Conservation (phyloP, 2,797 vertebrate genomes). For the Lithobates pipiens region DNA sequence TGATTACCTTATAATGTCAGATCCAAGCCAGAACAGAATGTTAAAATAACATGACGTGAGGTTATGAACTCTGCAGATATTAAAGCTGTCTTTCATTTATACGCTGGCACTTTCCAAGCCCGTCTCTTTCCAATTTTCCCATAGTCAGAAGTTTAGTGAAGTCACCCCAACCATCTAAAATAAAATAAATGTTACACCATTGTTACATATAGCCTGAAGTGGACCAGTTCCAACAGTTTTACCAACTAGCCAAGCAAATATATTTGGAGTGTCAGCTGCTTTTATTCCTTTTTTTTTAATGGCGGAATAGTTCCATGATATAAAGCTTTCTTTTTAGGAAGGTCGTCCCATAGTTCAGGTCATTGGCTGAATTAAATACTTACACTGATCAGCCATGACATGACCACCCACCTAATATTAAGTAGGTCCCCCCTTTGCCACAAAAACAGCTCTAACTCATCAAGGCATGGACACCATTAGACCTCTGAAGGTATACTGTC, state of each 20-base stretch:
- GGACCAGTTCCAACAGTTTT: neutral
- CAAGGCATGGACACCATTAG: no score
- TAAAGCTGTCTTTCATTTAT: slow-evolving; percentile 56
- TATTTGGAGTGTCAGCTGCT: slow-evolving; percentile 1
- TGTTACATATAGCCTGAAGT: neutral
- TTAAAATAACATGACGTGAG: slow-evolving; percentile 55
- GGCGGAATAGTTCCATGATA: neutral
- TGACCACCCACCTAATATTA: no score
- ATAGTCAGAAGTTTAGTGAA: slow-evolving; percentile 43
- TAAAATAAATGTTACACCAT: slow-evolving; percentile 36
- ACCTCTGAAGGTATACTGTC: no score
- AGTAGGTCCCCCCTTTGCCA: no score
- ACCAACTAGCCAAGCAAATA: neutral
- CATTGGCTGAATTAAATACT: no score
- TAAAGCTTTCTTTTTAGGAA: neutral
- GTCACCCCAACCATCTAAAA: slow-evolving; percentile 25
- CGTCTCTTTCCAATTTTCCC: slow-evolving; percentile 47
- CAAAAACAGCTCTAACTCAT: no score
- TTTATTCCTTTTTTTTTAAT: neutral
- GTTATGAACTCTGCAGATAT: slow-evolving; percentile 53
- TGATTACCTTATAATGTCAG: slow-evolving; percentile 52
- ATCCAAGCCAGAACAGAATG: slow-evolving; percentile 54
- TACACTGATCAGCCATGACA: no score
- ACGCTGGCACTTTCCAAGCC: slow-evolving; percentile 44
- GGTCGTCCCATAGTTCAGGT: neutral